phyloP scores from a whole-genome alignment of 1,140 invertebrate species.

The Macrobrachium rosenbergii region DNA sequence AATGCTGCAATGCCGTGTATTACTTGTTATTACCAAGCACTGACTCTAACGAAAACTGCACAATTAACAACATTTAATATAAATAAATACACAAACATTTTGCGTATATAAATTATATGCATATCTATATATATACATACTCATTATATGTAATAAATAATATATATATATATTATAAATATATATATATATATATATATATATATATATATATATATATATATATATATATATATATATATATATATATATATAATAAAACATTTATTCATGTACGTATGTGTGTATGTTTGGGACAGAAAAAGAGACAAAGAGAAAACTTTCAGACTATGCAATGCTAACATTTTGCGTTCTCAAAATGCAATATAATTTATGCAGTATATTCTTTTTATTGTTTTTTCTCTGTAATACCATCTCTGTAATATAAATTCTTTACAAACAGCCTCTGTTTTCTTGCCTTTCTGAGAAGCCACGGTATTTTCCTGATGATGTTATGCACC shows the following conservation, averaged over 20 bases:
- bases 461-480: too few relatives aligned
- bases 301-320: too few relatives aligned
- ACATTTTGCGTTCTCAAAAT: too few relatives aligned
- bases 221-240: background rate
- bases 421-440: background rate
- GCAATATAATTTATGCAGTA: background rate
- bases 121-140: slow-evolving; percentile 1
- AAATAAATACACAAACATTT: too few relatives aligned
- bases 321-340: too few relatives aligned
- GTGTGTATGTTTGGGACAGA: background rate
- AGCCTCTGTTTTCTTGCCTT: too few relatives aligned
- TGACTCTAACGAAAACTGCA: too few relatives aligned
- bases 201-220: background rate
- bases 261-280: background rate
- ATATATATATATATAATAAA: background rate
- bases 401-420: background rate
- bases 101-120: background rate
- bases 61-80: too few relatives aligned
- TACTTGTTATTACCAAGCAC: too few relatives aligned
- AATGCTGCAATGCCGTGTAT: too few relatives aligned
- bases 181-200: slow-evolving; percentile 14
- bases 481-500: too few relatives aligned
- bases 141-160: background rate
- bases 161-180: background rate
- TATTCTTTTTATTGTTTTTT: background rate